Evolutionary conservation across 2,888 invertebrate genomes (phyloP).

Genomic region (Pammene aurita): DNA sequence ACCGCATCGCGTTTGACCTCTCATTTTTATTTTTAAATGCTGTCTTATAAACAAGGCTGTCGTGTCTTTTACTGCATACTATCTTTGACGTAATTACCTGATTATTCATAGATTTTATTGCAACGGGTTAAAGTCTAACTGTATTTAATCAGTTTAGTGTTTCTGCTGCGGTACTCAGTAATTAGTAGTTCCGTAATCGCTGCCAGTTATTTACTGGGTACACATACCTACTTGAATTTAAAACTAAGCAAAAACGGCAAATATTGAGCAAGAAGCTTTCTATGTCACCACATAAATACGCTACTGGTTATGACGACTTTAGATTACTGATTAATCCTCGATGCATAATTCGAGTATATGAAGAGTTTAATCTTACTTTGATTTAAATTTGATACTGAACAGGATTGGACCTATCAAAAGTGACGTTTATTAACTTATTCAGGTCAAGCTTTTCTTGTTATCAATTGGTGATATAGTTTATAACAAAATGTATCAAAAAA

Average conservation of each 20-base stretch:
- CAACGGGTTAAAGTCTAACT: neutral
- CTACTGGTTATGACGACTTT: too few relatives aligned
- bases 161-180: neutral
- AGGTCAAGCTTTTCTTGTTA: too few relatives aligned
- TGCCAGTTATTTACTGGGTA: constrained; percentile 3
- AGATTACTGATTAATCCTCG: too few relatives aligned
- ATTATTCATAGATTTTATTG: neutral
- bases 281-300: too few relatives aligned
- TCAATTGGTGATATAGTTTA: too few relatives aligned
- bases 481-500: too few relatives aligned
- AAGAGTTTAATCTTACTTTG: too few relatives aligned
- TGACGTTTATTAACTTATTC: too few relatives aligned
- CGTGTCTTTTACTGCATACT: constrained; percentile 19
- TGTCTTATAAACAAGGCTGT: constrained; percentile 6
- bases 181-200: constrained; percentile 17
- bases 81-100: neutral
- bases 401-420: too few relatives aligned
- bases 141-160: neutral
- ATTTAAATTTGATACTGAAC: too few relatives aligned
- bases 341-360: too few relatives aligned
- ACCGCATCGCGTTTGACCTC: constrained; percentile 18
- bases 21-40: constrained; percentile 10
- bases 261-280: neutral
- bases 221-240: neutral
- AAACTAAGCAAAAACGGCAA: neutral